These are phyloP conservation scores for Bergia sp. DNA, from an alignment of 92 coral and sea anemone species.

Conservation along the genomic window DNA sequence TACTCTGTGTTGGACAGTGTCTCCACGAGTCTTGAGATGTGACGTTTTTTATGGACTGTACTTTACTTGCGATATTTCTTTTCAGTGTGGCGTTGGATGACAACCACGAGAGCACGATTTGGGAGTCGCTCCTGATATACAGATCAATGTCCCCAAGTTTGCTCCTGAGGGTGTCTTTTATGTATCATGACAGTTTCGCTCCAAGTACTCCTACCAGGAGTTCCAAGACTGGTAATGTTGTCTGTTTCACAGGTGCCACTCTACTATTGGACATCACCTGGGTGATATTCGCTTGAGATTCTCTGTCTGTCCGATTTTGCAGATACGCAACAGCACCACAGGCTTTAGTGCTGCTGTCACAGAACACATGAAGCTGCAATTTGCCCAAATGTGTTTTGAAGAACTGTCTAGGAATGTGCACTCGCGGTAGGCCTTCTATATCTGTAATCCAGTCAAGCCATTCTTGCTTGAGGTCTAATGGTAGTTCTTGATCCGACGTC, in stretches of 20 bases:
- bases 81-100: neutral
- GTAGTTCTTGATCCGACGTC: too few relatives aligned
- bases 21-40: conserved; percentile 39
- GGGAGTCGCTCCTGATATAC: conserved; percentile 36
- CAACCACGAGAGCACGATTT: conserved; percentile 41
- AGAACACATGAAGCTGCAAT: neutral
- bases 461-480: too few relatives aligned
- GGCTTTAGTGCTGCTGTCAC: neutral
- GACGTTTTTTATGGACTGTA: conserved; percentile 25
- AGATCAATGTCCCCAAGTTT: neutral
- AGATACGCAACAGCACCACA: neutral
- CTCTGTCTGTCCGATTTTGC: too few relatives aligned
- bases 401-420: neutral
- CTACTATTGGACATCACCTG: conserved; percentile 45
- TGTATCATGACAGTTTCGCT: conserved; percentile 38
- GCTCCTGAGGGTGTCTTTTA: neutral
- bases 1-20: conserved; percentile 48
- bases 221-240: conserved; percentile 39
- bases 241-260: conserved; percentile 50
- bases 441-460: too few relatives aligned
- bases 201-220: conserved; percentile 50
- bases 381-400: neutral
- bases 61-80: conserved; percentile 23
- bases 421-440: neutral
- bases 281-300: neutral